Conservation (phyloP, 2,797 vertebrate genomes). For the Thripadectes ignobilis region DNA sequence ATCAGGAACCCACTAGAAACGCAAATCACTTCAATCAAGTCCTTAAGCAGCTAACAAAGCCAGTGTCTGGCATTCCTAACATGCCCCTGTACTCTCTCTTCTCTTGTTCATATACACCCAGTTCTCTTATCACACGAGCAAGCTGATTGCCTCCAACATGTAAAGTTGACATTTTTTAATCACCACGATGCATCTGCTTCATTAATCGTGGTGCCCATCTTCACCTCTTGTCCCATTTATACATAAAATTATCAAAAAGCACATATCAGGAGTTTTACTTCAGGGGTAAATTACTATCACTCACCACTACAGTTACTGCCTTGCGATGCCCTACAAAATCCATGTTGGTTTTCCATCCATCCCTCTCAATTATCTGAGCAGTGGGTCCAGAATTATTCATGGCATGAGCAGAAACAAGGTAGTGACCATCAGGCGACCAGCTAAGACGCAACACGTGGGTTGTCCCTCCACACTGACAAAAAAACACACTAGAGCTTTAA, state of each 20-base stretch:
- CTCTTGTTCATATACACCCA: neutral
- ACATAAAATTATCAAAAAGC: neutral
- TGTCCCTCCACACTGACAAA: constrained; percentile 91
- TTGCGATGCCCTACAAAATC: constrained; percentile 98
- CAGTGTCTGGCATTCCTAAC: neutral
- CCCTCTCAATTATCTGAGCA: constrained; percentile 96
- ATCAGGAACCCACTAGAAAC: neutral
- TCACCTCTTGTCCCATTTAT: neutral
- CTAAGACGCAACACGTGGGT: constrained; percentile 95
- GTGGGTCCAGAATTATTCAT: constrained; percentile 99
- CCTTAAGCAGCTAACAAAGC: neutral
- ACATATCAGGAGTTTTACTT: neutral
- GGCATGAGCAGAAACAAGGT: constrained; percentile 97
- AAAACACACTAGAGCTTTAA: neutral
- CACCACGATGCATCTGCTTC: neutral
- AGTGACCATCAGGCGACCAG: constrained; percentile 98
- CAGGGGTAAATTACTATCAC: neutral
- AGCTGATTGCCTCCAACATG: neutral
- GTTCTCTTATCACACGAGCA: neutral
- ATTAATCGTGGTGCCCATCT: neutral
- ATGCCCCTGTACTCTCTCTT: neutral
- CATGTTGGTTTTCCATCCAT: constrained; percentile 99
- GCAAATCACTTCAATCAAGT: neutral
- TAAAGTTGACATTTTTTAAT: neutral
- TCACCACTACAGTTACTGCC: constrained; percentile 97